These are phyloP conservation scores for Strigamia transsilvanica DNA, from an alignment of 2,888 invertebrate species.

Conservation along the genomic window DNA sequence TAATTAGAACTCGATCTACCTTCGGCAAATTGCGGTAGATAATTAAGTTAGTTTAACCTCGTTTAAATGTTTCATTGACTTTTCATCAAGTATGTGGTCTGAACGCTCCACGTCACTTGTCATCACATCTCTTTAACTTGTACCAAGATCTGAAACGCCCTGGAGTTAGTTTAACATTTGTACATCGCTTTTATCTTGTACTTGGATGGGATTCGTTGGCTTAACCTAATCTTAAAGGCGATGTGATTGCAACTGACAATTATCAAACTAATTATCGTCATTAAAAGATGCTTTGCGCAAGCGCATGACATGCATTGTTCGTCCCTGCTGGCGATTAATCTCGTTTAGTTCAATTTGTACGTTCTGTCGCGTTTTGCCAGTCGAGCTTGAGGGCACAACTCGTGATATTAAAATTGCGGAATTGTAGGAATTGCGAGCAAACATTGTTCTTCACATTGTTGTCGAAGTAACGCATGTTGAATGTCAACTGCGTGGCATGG, in stretches of 20 bases:
- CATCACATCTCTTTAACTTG: not conserved
- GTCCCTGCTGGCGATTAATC: constrained; percentile 26
- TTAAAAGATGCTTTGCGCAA: constrained; percentile 39
- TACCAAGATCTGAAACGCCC: not conserved
- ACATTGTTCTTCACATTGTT: constrained; percentile 14
- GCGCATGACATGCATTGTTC: not conserved
- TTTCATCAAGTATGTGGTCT: not conserved
- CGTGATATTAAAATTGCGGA: constrained; percentile 16
- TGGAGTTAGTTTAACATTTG: not conserved
- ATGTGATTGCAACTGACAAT: constrained; percentile 1
- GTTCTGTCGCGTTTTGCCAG: constrained; percentile 2
- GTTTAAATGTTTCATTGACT: constrained; percentile 48
- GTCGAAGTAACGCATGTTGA: not conserved
- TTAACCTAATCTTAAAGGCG: not conserved
- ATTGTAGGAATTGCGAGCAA: constrained; percentile 8
- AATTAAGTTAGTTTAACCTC: constrained; percentile 42
- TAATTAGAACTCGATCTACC: constrained; percentile 30
- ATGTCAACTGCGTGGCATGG: not conserved
- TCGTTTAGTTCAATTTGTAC: constrained; percentile 31
- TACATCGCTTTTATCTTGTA: not conserved
- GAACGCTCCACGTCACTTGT: not conserved
- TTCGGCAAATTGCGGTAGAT: not conserved
- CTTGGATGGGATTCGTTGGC: not conserved
- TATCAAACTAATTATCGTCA: constrained; percentile 32
- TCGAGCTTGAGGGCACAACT: not conserved